Conservation (phyloP, 2,797 vertebrate species). For the Aldrovandia affinis region DNA sequence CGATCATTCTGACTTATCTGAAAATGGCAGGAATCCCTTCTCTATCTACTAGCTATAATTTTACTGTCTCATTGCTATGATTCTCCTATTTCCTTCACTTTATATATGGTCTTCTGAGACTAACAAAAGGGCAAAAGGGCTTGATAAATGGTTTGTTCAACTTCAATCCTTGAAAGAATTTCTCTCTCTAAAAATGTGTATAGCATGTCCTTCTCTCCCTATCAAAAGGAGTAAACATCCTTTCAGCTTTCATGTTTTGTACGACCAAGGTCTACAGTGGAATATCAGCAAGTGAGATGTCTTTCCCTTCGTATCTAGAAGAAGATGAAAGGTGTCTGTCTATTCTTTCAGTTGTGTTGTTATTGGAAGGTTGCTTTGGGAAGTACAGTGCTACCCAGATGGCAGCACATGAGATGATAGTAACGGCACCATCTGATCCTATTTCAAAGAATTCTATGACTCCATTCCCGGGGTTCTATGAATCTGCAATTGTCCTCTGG, state of each 20-base stretch:
- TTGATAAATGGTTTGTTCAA: background rate
- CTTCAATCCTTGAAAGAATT: background rate
- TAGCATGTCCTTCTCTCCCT: background rate
- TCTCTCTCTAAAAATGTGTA: background rate
- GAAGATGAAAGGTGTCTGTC: background rate
- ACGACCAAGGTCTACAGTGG: background rate
- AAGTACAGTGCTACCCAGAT: background rate
- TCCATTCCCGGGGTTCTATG: slow-evolving; percentile 40
- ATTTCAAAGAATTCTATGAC: slow-evolving; percentile 42
- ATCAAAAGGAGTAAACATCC: background rate
- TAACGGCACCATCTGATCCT: slow-evolving; percentile 60
- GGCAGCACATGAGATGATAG: slow-evolving; percentile 52
- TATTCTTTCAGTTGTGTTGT: background rate
- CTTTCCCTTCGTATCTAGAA: background rate
- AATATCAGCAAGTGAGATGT: background rate
- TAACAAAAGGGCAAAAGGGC: background rate
- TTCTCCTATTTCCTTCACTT: background rate
- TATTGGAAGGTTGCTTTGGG: background rate
- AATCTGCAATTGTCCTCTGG: slow-evolving; percentile 41
- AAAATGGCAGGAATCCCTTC: background rate
- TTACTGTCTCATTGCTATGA: background rate
- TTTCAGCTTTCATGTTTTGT: background rate
- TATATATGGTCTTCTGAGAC: background rate
- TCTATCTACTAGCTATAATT: background rate
- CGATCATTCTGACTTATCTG: background rate